Evolutionary conservation across 2,113 vertebrate genomes (phyloP).

Genomic region (Malurus melanocephalus): DNA sequence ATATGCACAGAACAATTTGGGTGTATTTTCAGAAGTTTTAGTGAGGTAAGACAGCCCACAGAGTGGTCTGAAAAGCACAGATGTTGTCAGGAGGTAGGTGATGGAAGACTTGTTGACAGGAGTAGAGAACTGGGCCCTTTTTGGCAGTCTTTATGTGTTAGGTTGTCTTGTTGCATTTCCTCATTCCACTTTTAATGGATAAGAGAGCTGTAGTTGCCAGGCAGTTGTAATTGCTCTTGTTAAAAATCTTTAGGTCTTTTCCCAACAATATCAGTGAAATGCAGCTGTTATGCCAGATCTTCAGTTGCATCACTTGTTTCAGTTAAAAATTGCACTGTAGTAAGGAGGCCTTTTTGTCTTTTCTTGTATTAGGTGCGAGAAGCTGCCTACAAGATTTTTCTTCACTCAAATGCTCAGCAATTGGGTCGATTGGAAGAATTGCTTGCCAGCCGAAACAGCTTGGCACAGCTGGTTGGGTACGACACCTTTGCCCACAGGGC

Average conservation of each 20-base stretch:
- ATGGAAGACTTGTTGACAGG: neutral
- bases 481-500: constrained; percentile 89
- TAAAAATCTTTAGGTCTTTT: neutral
- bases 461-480: constrained; percentile 91
- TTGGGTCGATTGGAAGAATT: constrained; percentile 85
- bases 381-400: constrained; percentile 92
- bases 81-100: neutral
- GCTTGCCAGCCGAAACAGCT: constrained; percentile 80
- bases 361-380: constrained; percentile 81
- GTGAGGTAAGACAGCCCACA: neutral
- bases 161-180: neutral
- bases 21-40: constrained; percentile 1
- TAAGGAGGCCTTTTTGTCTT: neutral
- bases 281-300: neutral
- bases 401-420: constrained; percentile 83
- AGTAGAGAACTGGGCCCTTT: neutral
- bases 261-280: neutral
- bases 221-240: neutral
- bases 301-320: neutral
- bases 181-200: neutral
- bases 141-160: neutral
- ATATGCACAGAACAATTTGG: neutral
- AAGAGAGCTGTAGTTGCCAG: neutral
- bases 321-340: neutral
- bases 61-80: neutral